Evolutionary conservation across 2,888 invertebrate genomes (phyloP).

Genomic region (Mythimna lalbum): DNA sequence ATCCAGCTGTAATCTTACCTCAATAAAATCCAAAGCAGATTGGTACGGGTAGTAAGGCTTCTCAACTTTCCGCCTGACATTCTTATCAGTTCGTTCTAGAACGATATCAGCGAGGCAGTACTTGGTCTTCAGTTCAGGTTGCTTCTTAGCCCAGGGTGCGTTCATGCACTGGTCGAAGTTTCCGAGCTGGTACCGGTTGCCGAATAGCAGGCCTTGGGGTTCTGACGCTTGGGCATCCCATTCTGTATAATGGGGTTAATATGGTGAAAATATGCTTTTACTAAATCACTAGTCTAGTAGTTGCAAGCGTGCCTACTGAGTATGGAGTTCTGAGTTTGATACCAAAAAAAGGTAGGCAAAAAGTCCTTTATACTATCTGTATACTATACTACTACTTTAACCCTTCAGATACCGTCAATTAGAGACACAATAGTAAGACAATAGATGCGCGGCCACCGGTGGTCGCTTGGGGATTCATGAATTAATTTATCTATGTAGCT

Average conservation of each 20-base stretch:
- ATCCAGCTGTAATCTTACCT: constrained; percentile 79
- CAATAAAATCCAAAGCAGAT: constrained; percentile 84
- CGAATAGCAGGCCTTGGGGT: constrained; percentile 89
- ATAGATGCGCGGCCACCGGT: no score
- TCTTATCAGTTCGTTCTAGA: constrained; percentile 78
- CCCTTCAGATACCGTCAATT: no score
- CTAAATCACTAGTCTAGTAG: no score
- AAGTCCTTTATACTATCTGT: no score
- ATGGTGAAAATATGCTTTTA: not conserved
- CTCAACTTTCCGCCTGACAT: constrained; percentile 67
- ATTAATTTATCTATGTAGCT: no score
- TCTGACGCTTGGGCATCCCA: constrained; percentile 92
- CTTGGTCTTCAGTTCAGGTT: constrained; percentile 80
- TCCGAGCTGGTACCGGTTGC: constrained; percentile 91
- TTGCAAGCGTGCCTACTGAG: no score
- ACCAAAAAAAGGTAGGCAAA: no score
- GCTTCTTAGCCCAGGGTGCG: constrained; percentile 76
- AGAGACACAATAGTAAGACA: no score
- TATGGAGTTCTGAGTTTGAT: no score
- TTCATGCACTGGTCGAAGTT: constrained; percentile 91
- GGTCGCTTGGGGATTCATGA: no score
- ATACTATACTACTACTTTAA: no score
- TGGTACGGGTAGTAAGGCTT: constrained; percentile 80
- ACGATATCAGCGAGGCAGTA: constrained; percentile 88
- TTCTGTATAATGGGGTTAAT: constrained; percentile 80